These are phyloP conservation scores for Drosophila lacertosa DNA, from an alignment of 1,140 invertebrate genomes.

Conservation along the genomic window DNA sequence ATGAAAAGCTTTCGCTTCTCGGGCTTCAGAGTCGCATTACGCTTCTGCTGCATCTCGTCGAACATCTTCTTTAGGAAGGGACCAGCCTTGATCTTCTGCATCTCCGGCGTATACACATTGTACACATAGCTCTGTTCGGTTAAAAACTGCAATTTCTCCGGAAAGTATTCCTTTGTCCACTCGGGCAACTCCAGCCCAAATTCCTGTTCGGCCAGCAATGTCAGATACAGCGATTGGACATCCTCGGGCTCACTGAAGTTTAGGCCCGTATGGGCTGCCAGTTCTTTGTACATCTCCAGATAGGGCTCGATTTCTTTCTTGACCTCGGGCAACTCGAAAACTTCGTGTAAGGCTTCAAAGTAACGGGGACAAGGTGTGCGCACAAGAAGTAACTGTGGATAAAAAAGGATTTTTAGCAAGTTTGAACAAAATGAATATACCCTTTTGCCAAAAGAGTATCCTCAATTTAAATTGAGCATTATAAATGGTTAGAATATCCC, in stretches of 20 bases:
- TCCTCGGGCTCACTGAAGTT: conserved; percentile 87
- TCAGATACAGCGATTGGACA: conserved; percentile 87
- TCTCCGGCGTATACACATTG: conserved; percentile 86
- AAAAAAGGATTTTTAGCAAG: no score
- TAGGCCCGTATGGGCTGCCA: conserved; percentile 86
- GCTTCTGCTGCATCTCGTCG: conserved; percentile 86
- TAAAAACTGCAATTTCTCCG: conserved; percentile 86
- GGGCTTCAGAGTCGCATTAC: conserved; percentile 84
- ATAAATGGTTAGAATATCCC: background rate
- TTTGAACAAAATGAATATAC: background rate
- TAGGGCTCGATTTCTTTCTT: conserved; percentile 85
- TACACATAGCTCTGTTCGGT: conserved; percentile 86
- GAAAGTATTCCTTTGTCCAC: conserved; percentile 87
- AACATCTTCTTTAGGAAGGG: conserved; percentile 88
- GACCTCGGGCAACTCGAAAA: conserved; percentile 85
- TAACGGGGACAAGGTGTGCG: conserved; percentile 86
- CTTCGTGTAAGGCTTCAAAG: conserved; percentile 85
- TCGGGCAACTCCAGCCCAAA: conserved; percentile 86
- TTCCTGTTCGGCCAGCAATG: conserved; percentile 87
- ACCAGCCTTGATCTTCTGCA: conserved; percentile 87
- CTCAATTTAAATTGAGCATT: background rate
- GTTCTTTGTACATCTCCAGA: conserved; percentile 85
- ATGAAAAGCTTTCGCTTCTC: conserved; percentile 87
- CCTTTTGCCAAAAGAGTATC: no score
- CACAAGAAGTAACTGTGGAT: conserved; percentile 85